Evolutionary conservation across 1,140 invertebrate genomes (phyloP), one percentile per base, ranked within the genome.

Genomic region (Mercenaria mercenaria): DNA sequence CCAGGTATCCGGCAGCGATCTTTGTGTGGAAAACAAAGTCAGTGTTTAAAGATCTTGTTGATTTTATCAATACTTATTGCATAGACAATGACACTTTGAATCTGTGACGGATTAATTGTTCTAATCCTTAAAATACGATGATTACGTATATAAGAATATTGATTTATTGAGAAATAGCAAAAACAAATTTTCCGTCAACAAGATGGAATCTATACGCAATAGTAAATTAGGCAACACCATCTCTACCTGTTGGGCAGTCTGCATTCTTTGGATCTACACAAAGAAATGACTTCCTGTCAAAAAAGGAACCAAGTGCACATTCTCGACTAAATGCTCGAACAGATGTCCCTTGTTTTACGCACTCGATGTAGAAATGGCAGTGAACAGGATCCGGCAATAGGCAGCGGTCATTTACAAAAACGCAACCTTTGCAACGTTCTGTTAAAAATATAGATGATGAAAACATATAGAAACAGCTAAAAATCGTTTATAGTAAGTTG

Each of bases 321-420:
- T 83, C 79, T 18, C 88, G 47, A 23, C 39, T 83, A 47, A 83
- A 89, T 1, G 81, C 88, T 3, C 81, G 64, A 50, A 77, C 67
- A 20, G 39, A 43, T 1, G 32, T 29, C 6, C 80, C 80, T 34
- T 89, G 88, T 50, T 69, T 52, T n/a, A 89, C 88, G 64, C 88
- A 89, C 34, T 89, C 88, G 11, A 77, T 76, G 26, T 61, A 89
- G 18, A 64, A 41, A 67, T 82, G 72, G 23, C 88, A 89, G 56
- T 89, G 88, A n/a, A 82, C 56, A 15, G 43, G 64, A 64, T 83
- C 67, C 13, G 88, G 88, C n/a, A 89, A 32, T 18, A 83, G 43
- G 74, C 88, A 89, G n/a, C 80, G 47, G 23, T 83, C 88, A 47
- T 89, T 89, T 29, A 89, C 67, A 64, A 83, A 89, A 37, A 89